These are phyloP conservation scores for Mesoligia furuncula DNA, from an alignment of 2,888 invertebrate species.

Conservation along the genomic window DNA sequence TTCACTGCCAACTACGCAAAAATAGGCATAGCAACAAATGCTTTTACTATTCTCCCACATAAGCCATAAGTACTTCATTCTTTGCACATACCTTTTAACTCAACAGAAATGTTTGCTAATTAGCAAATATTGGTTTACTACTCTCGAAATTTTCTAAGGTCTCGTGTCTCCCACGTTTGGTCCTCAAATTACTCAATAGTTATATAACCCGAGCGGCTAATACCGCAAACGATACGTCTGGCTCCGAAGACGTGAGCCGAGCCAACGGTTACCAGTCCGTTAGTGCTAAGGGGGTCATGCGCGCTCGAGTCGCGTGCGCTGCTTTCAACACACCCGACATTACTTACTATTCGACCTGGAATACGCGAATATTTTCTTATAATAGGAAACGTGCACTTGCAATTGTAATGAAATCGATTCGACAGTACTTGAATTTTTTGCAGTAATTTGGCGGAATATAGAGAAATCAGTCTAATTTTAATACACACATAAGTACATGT, in stretches of 20 bases:
- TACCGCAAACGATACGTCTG: conserved; percentile 63
- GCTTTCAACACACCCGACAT: conserved; percentile 80
- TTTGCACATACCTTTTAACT: conserved; percentile 24
- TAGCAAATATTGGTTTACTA: conserved; percentile 45
- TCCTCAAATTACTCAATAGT: conserved; percentile 58
- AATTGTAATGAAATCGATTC: conserved; percentile 43
- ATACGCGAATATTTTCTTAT: conserved; percentile 69
- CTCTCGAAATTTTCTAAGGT: conserved; percentile 43
- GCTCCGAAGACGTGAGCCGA: conserved; percentile 54
- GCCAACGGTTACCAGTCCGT: conserved; percentile 76
- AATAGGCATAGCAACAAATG: conserved; percentile 4
- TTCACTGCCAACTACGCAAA: neutral
- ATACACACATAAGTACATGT: conserved; percentile 20
- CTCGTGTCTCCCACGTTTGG: conserved; percentile 39
- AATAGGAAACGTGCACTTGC: conserved; percentile 54
- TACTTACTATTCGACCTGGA: conserved; percentile 76
- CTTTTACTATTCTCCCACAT: neutral
- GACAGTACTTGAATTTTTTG: conserved; percentile 11
- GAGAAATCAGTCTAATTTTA: conserved; percentile 35
- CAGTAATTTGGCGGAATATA: neutral
- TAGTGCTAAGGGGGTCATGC: conserved; percentile 84
- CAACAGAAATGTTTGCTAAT: conserved; percentile 32
- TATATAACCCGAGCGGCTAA: conserved; percentile 61
- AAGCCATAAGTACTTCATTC: neutral
- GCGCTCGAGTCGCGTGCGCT: conserved; percentile 79